These are phyloP conservation scores for Amphiura filiformis DNA, from an alignment of 35 echinoderm and acorn worm genomes.

Conservation along the genomic window DNA sequence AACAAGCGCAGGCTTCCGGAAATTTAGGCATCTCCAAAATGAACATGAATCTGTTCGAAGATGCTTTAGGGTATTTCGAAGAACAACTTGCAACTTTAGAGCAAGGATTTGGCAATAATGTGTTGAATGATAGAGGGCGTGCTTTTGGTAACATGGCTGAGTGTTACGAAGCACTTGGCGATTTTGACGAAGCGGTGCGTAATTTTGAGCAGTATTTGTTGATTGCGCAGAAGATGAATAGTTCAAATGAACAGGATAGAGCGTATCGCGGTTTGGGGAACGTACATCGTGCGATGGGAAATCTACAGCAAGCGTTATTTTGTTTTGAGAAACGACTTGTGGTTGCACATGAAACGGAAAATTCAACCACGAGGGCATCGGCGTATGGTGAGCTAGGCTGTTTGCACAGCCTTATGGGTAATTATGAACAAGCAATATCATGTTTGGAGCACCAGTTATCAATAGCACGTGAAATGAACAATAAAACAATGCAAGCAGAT, in stretches of 20 bases:
- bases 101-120: constrained; percentile 68
- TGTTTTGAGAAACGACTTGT: constrained; percentile 96
- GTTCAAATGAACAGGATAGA: constrained; percentile 72
- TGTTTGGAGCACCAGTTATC: constrained; percentile 89
- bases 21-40: constrained; percentile 97
- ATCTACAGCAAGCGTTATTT: constrained; percentile 91
- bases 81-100: constrained; percentile 83
- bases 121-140: constrained; percentile 73
- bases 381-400: constrained; percentile 97
- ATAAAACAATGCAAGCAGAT: constrained; percentile 80
- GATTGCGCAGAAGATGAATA: constrained; percentile 80
- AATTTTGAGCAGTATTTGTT: constrained; percentile 90
- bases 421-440: constrained; percentile 98
- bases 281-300: constrained; percentile 78
- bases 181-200: constrained; percentile 90
- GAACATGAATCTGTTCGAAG: constrained; percentile 98
- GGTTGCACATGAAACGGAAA: constrained; percentile 84
- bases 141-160: constrained; percentile 91
- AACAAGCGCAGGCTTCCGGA: constrained; percentile 93
- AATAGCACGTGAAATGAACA: constrained; percentile 72
- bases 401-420: constrained; percentile 94
- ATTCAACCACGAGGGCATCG: constrained; percentile 67
- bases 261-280: constrained; percentile 95
- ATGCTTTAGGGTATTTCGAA: constrained; percentile 96
- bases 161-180: constrained; percentile 92